phyloP scores from a whole-genome alignment of 2,113 vertebrate genomes.

The Eidolon helvum region DNA sequence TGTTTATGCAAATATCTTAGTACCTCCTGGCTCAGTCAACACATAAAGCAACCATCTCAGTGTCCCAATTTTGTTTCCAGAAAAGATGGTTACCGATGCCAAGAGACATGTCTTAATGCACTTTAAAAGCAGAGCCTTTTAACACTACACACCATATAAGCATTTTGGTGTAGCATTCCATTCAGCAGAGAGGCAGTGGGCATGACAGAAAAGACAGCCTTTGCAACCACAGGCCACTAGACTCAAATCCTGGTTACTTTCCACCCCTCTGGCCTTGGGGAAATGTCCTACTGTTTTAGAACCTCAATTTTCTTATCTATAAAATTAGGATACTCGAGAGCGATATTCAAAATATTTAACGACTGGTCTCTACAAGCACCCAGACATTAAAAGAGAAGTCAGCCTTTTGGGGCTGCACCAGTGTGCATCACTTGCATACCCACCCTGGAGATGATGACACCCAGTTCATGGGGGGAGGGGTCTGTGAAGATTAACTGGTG shows the following conservation, averaged over 20 bases:
- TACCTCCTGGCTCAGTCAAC: neutral
- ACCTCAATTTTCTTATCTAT: neutral
- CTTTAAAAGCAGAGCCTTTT: neutral
- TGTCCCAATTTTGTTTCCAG: neutral
- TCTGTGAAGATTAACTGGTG: neutral
- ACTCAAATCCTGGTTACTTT: neutral
- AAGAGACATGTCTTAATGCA: neutral
- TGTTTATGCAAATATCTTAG: neutral
- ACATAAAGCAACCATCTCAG: neutral
- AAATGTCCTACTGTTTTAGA: neutral
- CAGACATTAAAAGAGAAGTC: neutral
- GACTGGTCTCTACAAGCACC: neutral
- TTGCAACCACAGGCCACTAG: too few species aligned
- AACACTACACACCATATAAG: neutral
- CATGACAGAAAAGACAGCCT: neutral
- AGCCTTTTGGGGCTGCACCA: neutral
- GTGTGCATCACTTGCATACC: accelerated
- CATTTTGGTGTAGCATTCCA: neutral
- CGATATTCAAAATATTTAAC: neutral
- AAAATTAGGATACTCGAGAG: neutral
- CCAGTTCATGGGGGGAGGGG: neutral
- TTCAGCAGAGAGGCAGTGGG: neutral
- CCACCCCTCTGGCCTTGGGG: neutral
- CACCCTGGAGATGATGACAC: neutral
- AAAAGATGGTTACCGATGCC: neutral